Percentiles rank a stretch among this genome's conserved stretches.
These are phyloP conservation scores for Leptothorax acervorum DNA, from an alignment of 2,888 invertebrate species.

Conservation along the genomic window DNA sequence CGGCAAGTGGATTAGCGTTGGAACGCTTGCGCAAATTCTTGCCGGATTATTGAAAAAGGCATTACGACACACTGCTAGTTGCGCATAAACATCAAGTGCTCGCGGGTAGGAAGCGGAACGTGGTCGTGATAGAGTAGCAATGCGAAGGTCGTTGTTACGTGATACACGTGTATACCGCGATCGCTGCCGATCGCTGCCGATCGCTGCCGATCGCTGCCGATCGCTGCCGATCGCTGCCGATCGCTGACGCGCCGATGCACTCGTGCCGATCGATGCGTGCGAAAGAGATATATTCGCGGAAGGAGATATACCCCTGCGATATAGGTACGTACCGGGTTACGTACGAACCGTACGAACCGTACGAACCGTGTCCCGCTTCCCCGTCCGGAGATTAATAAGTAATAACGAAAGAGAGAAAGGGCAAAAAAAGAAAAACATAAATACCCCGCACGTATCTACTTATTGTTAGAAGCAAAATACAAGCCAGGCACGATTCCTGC, in stretches of 20 bases:
- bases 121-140: conserved; percentile 51
- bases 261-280: neutral
- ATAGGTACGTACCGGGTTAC: too few species aligned
- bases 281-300: neutral
- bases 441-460: neutral
- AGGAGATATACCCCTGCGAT: neutral
- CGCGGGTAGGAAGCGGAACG: conserved; percentile 51
- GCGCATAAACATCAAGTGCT: conserved; percentile 44
- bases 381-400: conserved; percentile 8
- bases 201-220: neutral
- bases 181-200: conserved; percentile 9
- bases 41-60: conserved; percentile 45
- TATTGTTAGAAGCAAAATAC: neutral
- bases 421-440: neutral
- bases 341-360: too few species aligned
- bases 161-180: conserved; percentile 23
- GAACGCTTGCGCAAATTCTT: conserved; percentile 11
- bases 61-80: conserved; percentile 48
- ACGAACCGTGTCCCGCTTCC: neutral
- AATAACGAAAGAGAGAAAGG: neutral
- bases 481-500: neutral
- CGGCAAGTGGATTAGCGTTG: neutral
- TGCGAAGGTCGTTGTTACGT: conserved; percentile 66
- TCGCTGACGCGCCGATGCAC: conserved; percentile 3
- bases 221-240: neutral